Evolutionary conservation across 2,797 vertebrate genomes (phyloP), one percentile per base, ranked within the genome.

Genomic region (Gymnothorax reevesii): DNA sequence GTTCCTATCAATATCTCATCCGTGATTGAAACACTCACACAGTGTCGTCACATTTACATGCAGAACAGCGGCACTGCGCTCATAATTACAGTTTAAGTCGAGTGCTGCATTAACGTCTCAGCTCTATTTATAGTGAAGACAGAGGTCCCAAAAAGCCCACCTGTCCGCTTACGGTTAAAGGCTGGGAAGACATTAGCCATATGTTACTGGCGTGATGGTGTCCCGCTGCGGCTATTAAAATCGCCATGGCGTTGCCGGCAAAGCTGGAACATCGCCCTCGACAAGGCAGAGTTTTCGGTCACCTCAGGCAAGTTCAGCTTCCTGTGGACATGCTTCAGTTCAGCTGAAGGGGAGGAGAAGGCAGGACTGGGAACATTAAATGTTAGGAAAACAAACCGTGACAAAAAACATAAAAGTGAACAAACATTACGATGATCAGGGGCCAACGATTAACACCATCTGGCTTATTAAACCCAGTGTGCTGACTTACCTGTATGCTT

Each of bases 401-500:
- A 98, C 94, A 95, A 96, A 98, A 97, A 94, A 95, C 97, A 98
- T 98, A 97, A 98, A 98, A 97, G 93, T 96, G 95, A 96, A 96
- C 95, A 98, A 98, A 99, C 97, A 98, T 97, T 97, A 97, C 96
- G 97, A 97, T 98, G 97, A 97, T 98, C 97, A 96, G 96, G 95
- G 94, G 95, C 93, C 93, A 93, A 97, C 96, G 95, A 99, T 99
- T 98, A 99, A 94, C 96, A 97, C 93, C 97, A 98, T 98, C 98
- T 99, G 98, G 98, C 96, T 97, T 97, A 97, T 99, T 98, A 99
- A 99, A 97, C 93, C 94, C 98, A 98, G 98, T 97, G 98, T 99
- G 98, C 94, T 97, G 95, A 94, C 93, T 95, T 91, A 94, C 92
- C 89, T 94, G 94, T 93, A 94, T 93, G 90, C 87, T 85, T 88